Evolutionary conservation across 2,888 invertebrate genomes (phyloP).

Genomic region (Agonopterix heracliana): DNA sequence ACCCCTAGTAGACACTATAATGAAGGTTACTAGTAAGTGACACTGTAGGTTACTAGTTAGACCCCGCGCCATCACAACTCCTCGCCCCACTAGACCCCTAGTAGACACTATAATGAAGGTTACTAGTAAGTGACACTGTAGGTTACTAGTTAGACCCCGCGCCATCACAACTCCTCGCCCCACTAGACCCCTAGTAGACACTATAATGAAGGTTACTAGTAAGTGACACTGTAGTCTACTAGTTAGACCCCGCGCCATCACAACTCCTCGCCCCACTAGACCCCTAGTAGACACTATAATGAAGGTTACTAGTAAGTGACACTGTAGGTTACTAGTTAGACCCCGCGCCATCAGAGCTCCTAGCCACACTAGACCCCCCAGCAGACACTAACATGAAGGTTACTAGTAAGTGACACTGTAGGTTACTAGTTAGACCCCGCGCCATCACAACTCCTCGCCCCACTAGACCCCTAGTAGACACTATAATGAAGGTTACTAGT

Average conservation of each 20-base stretch:
- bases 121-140: too few species aligned
- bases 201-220: slow-evolving; percentile 87
- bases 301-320: too few species aligned
- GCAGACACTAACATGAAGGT: slow-evolving; percentile 87
- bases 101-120: slow-evolving; percentile 87
- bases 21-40: slow-evolving; percentile 81
- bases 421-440: too few species aligned
- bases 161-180: too few species aligned
- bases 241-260: too few species aligned
- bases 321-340: too few species aligned
- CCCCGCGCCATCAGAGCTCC: too few species aligned
- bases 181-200: slow-evolving; percentile 76
- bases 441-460: too few species aligned
- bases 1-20: slow-evolving; percentile 82
- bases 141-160: slow-evolving; percentile 56
- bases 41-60: not conserved
- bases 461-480: too few species aligned
- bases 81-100: too few species aligned
- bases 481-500: slow-evolving; percentile 80
- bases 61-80: too few species aligned
- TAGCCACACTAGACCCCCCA: slow-evolving; percentile 50
- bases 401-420: slow-evolving; percentile 76
- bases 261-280: too few species aligned
- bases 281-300: slow-evolving; percentile 95
- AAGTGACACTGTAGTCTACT: slow-evolving; percentile 24